Evolutionary conservation across 2,888 invertebrate species (phyloP).

Genomic region (Acronicta alni): DNA sequence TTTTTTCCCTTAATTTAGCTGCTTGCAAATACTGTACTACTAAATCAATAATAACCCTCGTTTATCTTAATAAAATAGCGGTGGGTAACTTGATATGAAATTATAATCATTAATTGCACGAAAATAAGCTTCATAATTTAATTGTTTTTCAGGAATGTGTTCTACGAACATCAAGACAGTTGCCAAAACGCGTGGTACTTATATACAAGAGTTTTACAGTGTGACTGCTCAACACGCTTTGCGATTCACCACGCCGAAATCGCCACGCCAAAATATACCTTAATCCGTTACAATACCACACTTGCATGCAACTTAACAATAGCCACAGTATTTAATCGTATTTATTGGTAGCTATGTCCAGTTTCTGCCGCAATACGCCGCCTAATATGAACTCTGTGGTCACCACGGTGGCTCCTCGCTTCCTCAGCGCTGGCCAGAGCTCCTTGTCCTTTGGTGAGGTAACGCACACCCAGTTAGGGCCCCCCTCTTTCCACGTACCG

Average conservation of each 20-base stretch:
- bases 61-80: too few relatives aligned
- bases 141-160: too few relatives aligned
- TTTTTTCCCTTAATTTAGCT: too few relatives aligned
- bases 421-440: constrained; percentile 69
- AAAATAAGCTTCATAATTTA: too few relatives aligned
- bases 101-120: too few relatives aligned
- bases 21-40: too few relatives aligned
- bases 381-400: constrained; percentile 75
- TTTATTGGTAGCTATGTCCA: constrained; percentile 64
- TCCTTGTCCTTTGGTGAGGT: constrained; percentile 65
- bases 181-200: too few relatives aligned
- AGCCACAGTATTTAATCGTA: constrained; percentile 28
- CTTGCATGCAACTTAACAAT: neutral
- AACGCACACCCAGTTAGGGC: constrained; percentile 73
- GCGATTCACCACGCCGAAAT: too few relatives aligned
- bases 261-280: neutral
- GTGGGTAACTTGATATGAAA: too few relatives aligned
- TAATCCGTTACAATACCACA: neutral
- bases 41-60: too few relatives aligned
- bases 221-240: neutral
- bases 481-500: constrained; percentile 75
- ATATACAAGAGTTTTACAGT: neutral
- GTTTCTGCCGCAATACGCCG: constrained; percentile 74
- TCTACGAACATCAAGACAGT: too few relatives aligned
- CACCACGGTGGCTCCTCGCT: constrained; percentile 73